Base-by-base conservation (phyloP, 2,888 invertebrate species). In the Drosophila kanekoi region DNA sequence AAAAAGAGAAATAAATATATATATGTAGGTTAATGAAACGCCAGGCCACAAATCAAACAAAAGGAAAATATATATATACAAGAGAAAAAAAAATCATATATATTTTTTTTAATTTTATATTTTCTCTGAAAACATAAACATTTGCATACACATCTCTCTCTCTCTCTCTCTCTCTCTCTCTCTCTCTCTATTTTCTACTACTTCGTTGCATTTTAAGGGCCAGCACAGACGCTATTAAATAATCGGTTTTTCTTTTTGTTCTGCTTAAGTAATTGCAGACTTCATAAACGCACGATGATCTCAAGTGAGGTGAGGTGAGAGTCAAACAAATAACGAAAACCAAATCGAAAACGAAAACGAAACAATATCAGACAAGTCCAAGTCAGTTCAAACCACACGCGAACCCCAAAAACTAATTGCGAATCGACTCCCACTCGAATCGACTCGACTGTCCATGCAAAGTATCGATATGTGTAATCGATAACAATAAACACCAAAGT, bases 191-290 rank as follows among this genome's bases (percentile, higher is more conserved):
- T 63, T 70, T 76, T 74, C 65, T 81, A 69, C 63, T 61, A 79
- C 78, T 85, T 66, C 81, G 85, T 85, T 85, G 85, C 85, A 82
- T 85, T 85, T 79, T 68, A 68, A 85, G 78, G 85, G 85, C 81
- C 85, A 87, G 85, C 82, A 85, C 80, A 85, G 85, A 85, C 90
- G 88, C 90, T 89, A 91, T 91, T 91, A 91, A 92, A 91, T 91
- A 90, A 91, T 90, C 90, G 91, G 90, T 92, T 91, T 91, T 90
- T 89, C 87, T 91, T 90, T 91, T 91, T 92, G 91, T 91, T 92
- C 92, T 92, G 92, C 92, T 91, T 92, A 91, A 92, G 92, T 91
- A 91, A 92, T 91, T 92, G 92, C 91, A 92, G 92, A 92, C 91
- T 87, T 87, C 87, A 79, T 89, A 90, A 80, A 82, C 90, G 88